Conservation (phyloP, 2,888 invertebrate genomes). For the Eulithis testata region DNA sequence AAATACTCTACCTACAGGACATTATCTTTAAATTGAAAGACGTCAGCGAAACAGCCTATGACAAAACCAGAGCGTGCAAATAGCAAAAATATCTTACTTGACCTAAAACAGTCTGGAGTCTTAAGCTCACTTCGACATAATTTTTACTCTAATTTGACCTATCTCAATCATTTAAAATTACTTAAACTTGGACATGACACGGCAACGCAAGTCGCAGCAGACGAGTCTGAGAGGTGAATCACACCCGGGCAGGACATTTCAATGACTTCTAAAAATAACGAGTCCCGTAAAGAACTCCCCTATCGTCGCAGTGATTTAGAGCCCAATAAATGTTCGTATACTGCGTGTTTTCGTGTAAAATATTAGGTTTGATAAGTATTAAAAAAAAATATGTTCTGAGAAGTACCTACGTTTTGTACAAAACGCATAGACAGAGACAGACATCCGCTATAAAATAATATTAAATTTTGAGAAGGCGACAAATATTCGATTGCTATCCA, state of each 20-base stretch:
- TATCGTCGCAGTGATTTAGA: conserved; percentile 53
- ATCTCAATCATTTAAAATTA: no score
- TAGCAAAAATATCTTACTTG: no score
- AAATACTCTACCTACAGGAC: no score
- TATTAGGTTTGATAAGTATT: conserved; percentile 41
- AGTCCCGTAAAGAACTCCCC: conserved; percentile 47
- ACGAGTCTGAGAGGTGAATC: conserved; percentile 46
- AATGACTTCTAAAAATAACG: conserved; percentile 54
- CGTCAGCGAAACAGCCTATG: no score
- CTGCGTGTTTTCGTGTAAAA: conserved; percentile 42
- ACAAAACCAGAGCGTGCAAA: no score
- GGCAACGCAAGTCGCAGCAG: conserved; percentile 36
- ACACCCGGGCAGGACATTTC: conserved; percentile 51
- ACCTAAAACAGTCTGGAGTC: no score
- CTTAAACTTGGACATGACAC: not conserved
- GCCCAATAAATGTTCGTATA: conserved; percentile 52
- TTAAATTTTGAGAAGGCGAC: not conserved
- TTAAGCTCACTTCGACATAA: no score
- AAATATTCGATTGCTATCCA: not conserved
- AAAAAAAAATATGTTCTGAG: conserved; percentile 20
- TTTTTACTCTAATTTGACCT: no score
- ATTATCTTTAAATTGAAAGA: no score
- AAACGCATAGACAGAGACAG: not conserved
- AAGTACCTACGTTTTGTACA: not conserved
- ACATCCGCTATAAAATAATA: no score